Evolutionary conservation across 2,888 invertebrate species (phyloP).

Genomic region (Orthosia gracilis): DNA sequence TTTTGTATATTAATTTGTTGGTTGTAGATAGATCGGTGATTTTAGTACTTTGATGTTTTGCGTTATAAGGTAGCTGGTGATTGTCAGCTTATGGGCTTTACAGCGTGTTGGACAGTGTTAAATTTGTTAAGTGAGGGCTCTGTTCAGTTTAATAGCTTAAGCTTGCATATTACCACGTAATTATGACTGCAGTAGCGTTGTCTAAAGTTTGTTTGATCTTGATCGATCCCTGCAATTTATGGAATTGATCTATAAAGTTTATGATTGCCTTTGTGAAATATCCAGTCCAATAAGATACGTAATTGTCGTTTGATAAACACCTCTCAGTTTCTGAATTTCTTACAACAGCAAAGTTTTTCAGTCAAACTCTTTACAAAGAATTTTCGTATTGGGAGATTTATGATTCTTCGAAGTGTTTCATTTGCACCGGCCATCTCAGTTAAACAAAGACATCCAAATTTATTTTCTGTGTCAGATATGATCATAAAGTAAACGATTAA

Average conservation of each 20-base stretch:
- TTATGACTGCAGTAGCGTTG: conserved; percentile 22
- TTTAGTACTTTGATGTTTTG: conserved; percentile 89
- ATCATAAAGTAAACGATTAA: conserved; percentile 84
- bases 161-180: conserved; percentile 60
- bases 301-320: background rate
- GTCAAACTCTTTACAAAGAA: conserved; percentile 14
- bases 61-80: conserved; percentile 86
- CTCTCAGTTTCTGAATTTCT: background rate
- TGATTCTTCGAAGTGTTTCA: conserved; percentile 28
- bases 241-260: background rate
- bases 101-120: conserved; percentile 76
- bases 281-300: background rate
- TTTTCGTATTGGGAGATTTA: conserved; percentile 12
- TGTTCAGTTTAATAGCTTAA: conserved; percentile 66
- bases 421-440: conserved; percentile 28
- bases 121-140: conserved; percentile 72
- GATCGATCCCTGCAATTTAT: background rate
- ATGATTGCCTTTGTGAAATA: background rate
- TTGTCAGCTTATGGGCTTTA: conserved; percentile 83
- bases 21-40: conserved; percentile 80
- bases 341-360: background rate
- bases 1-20: conserved; percentile 90
- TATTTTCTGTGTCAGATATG: conserved; percentile 71
- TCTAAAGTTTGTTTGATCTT: conserved; percentile 32
- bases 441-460: conserved; percentile 51